Percentiles rank a stretch among this genome's conserved stretches.
Evolutionary conservation across 2,797 vertebrate genomes (phyloP).

Genomic region (Notolepis coatsorum): DNA sequence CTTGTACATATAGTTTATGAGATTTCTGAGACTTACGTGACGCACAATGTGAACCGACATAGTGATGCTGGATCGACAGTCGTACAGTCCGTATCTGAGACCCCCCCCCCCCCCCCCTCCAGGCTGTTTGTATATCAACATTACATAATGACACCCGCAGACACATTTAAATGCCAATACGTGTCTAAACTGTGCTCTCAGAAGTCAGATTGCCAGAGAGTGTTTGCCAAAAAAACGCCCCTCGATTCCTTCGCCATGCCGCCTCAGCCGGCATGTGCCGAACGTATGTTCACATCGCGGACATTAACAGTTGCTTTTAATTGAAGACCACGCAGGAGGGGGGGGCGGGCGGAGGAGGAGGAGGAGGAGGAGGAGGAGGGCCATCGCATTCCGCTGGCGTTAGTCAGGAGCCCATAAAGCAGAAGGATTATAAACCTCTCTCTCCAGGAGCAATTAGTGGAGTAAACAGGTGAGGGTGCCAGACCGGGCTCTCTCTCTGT

Average conservation of each 20-base stretch:
- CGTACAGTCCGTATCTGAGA: background rate
- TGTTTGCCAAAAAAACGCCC: background rate
- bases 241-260: slow-evolving; percentile 21
- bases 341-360: slow-evolving; percentile 9
- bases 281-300: slow-evolving; percentile 38
- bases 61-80: background rate
- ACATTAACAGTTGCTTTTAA: slow-evolving; percentile 76
- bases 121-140: background rate
- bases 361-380: slow-evolving; percentile 6
- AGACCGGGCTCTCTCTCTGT: slow-evolving; percentile 58
- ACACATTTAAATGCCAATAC: background rate
- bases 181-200: slow-evolving; percentile 15
- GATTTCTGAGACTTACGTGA: too few relatives aligned
- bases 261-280: slow-evolving; percentile 27
- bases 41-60: background rate
- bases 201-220: slow-evolving; percentile 2
- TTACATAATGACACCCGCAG: background rate
- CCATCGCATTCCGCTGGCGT: slow-evolving; percentile 72
- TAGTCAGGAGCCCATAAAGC: slow-evolving; percentile 82
- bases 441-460: slow-evolving; percentile 77
- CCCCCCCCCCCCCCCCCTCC: too few relatives aligned
- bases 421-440: slow-evolving; percentile 80
- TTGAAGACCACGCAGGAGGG: slow-evolving; percentile 52
- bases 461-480: slow-evolving; percentile 82
- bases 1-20: too few relatives aligned